These are phyloP conservation scores for Toxostoma redivivum DNA, from an alignment of 2,113 vertebrate genomes.

Conservation along the genomic window DNA sequence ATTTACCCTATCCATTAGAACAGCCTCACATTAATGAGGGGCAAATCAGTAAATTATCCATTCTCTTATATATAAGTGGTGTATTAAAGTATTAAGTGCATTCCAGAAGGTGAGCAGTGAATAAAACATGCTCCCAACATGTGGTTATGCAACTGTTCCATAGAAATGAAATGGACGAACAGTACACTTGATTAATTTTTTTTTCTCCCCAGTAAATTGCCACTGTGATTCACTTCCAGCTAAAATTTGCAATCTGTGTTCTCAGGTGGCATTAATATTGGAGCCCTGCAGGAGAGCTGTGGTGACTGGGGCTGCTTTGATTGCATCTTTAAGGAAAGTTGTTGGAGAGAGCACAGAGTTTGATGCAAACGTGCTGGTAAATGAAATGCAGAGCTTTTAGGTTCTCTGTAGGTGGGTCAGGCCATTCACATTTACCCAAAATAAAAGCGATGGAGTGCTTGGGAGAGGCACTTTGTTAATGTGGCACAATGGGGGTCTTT, in stretches of 20 bases:
- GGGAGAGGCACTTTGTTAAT: background rate
- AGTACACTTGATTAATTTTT: conserved; percentile 41
- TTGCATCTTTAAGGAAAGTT: conserved; percentile 20
- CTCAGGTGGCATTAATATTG: conserved; percentile 56
- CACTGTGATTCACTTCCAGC: conserved; percentile 46
- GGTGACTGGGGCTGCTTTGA: conserved; percentile 16
- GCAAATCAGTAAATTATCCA: background rate
- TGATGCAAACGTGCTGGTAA: conserved; percentile 18
- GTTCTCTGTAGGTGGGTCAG: conserved; percentile 43
- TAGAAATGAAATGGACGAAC: conserved; percentile 48
- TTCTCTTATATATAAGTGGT: background rate
- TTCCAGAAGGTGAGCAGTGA: conserved; percentile 50
- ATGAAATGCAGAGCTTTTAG: conserved; percentile 41
- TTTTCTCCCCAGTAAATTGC: background rate
- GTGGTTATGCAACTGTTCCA: conserved; percentile 60
- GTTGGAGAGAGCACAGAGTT: background rate
- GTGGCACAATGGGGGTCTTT: conserved; percentile 2
- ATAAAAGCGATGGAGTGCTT: background rate
- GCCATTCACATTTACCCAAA: background rate
- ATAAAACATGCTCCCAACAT: conserved; percentile 25
- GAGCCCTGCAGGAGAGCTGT: conserved; percentile 20
- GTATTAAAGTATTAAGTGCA: conserved; percentile 43
- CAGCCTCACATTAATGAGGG: background rate
- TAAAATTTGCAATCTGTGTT: conserved; percentile 51
- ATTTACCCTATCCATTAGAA: background rate